Evolutionary conservation across 2,797 vertebrate genomes (phyloP).

Genomic region (Chloroceryle amazona): DNA sequence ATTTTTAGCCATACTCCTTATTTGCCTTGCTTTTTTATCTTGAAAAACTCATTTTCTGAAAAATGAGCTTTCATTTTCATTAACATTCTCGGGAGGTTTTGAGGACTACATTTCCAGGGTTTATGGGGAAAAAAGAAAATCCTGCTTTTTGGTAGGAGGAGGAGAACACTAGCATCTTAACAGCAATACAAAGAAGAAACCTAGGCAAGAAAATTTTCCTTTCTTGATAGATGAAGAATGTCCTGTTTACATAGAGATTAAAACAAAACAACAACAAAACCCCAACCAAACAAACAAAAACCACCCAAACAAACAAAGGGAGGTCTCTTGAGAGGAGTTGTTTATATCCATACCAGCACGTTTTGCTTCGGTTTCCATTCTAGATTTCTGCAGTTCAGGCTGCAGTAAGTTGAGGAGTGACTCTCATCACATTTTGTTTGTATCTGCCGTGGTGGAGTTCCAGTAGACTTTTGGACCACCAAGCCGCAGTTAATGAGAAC

Average conservation of each 20-base stretch:
- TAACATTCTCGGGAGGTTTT: neutral
- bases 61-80: neutral
- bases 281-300: no score
- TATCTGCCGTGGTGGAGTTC: neutral
- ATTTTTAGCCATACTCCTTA: neutral
- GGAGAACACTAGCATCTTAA: rapidly evolving
- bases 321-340: neutral
- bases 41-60: neutral
- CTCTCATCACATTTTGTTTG: neutral
- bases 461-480: neutral
- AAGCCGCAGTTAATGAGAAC: neutral
- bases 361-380: neutral
- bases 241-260: rapidly evolving
- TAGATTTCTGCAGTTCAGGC: neutral
- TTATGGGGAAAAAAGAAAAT: neutral
- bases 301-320: no score
- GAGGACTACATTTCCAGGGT: neutral
- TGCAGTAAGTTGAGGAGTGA: neutral
- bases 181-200: neutral
- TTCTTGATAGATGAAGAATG: neutral
- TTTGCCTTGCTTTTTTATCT: neutral
- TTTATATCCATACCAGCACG: no score
- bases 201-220: neutral
- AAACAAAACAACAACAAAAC: neutral
- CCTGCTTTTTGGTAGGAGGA: neutral